Conservation (phyloP, 2,797 vertebrate species). For the Dipus sagitta region DNA sequence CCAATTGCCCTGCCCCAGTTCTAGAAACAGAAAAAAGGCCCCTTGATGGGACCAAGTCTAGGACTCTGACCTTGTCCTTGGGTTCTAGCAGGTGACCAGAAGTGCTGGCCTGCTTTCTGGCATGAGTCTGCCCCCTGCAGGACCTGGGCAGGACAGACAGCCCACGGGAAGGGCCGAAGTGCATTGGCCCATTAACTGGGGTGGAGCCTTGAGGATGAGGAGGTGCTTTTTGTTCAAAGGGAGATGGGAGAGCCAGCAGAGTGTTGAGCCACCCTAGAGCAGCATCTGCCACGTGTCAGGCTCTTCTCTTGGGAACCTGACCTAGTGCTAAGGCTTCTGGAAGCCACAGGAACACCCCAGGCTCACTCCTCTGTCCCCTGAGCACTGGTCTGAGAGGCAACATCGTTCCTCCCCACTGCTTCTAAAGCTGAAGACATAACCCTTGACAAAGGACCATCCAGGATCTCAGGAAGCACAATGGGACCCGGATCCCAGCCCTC, state of each 20-base stretch:
- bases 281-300: rapidly evolving
- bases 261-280: background rate
- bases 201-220: background rate
- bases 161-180: background rate
- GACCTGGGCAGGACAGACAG: background rate
- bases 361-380: background rate
- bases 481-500: background rate
- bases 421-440: background rate
- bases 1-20: background rate
- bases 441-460: background rate
- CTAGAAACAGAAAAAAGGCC: background rate
- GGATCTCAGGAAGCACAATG: background rate
- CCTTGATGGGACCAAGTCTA: background rate
- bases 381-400: background rate
- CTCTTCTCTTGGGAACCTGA: background rate
- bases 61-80: background rate
- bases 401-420: background rate
- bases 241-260: background rate
- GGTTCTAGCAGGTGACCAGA: background rate
- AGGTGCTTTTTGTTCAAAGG: background rate
- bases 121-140: conserved; percentile 78
- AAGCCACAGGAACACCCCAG: rapidly evolving
- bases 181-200: background rate
- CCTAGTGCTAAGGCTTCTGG: background rate
- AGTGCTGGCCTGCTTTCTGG: conserved; percentile 54